Evolutionary conservation across 2,113 vertebrate genomes (phyloP).

Genomic region (Paralichthys olivaceus): DNA sequence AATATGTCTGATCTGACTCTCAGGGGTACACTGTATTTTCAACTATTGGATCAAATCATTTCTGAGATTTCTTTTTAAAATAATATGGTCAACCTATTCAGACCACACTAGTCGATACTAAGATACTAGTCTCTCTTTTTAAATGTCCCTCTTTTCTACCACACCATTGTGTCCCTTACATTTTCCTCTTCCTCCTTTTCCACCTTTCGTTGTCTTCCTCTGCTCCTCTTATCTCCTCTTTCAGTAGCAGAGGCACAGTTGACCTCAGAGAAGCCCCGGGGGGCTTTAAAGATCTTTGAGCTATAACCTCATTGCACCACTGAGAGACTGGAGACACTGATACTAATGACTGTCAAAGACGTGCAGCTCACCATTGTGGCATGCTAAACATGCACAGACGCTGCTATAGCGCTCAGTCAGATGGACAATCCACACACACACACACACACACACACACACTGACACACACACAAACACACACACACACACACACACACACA

Average conservation of each 20-base stretch:
- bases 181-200: constrained; percentile 40
- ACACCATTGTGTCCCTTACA: neutral
- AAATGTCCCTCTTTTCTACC: neutral
- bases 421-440: neutral
- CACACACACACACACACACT: neutral
- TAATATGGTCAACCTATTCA: no score
- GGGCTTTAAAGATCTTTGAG: constrained; percentile 53
- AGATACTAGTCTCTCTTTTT: neutral
- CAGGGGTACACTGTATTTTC: no score
- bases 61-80: no score
- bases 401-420: neutral
- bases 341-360: constrained; percentile 66
- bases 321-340: constrained; percentile 61
- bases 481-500: neutral
- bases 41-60: no score
- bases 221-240: constrained; percentile 38
- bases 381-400: constrained; percentile 18
- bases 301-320: constrained; percentile 58
- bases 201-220: constrained; percentile 21
- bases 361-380: constrained; percentile 11
- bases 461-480: neutral
- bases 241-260: constrained; percentile 28
- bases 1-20: no score
- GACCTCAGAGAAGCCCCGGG: constrained; percentile 39
- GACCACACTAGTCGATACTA: no score